These are phyloP conservation scores for Podilymbus podiceps DNA, from an alignment of 2,113 vertebrate species.

Conservation along the genomic window DNA sequence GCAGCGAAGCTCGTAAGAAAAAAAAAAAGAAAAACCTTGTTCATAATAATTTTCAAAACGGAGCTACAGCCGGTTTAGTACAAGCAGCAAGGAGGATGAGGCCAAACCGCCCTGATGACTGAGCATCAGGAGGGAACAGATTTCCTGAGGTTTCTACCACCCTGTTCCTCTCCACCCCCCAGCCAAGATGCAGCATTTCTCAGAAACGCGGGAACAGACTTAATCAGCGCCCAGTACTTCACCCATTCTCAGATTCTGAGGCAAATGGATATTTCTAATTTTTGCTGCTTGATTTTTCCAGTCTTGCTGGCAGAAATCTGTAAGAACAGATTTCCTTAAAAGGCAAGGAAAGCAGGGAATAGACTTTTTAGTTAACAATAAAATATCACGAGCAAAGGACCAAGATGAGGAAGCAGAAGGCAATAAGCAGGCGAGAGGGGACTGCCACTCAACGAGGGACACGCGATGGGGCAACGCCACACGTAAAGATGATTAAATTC, in stretches of 20 bases:
- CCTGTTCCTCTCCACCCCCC: neutral
- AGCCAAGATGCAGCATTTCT: neutral
- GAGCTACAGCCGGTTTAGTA: neutral
- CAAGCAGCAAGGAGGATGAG: neutral
- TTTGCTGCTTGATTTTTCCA: neutral
- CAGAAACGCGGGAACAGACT: neutral
- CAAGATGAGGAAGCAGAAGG: neutral
- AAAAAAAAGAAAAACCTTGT: neutral
- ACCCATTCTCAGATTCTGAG: neutral
- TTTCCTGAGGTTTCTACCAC: neutral
- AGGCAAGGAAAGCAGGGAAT: fast-evolving
- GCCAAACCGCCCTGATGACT: neutral
- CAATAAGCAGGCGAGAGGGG: fast-evolving
- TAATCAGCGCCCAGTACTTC: neutral
- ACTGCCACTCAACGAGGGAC: fast-evolving
- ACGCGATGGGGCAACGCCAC: fast-evolving
- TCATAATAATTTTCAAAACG: neutral
- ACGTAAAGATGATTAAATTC: neutral
- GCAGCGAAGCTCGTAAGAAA: neutral
- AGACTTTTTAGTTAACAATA: neutral
- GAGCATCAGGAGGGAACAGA: neutral
- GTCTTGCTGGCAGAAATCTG: neutral
- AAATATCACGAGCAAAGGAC: neutral
- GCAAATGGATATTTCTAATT: neutral
- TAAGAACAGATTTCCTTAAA: neutral